A percentile compares a stretch with the other conserved stretches of the same genome.
Conservation (phyloP, 2,797 vertebrate species). For the Parotocinclus haroldoi region DNA sequence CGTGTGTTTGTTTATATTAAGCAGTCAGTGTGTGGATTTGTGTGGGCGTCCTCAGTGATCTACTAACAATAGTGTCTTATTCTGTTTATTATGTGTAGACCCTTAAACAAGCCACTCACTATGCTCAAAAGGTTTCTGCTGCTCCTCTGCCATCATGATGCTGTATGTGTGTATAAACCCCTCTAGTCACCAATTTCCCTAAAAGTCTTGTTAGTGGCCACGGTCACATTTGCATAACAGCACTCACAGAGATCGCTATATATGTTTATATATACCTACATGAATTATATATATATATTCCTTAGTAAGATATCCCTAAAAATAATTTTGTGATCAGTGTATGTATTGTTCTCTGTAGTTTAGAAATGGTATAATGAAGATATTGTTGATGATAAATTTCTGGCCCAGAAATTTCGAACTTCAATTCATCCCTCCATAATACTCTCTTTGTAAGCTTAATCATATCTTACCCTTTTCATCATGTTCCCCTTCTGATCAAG, state of each 20-base stretch:
- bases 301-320: no score
- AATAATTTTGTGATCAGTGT: no score
- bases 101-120: slow-evolving; percentile 38
- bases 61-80: slow-evolving; percentile 34
- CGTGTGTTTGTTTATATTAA: slow-evolving; percentile 31
- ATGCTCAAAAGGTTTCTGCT: slow-evolving; percentile 13
- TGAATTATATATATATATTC: neutral
- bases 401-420: no score
- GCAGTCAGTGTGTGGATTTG: slow-evolving; percentile 36
- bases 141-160: slow-evolving; percentile 12
- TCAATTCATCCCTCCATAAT: no score
- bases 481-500: no score
- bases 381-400: neutral
- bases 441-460: no score
- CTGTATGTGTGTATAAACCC: slow-evolving; percentile 31
- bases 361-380: neutral
- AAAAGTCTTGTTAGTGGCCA: slow-evolving; percentile 73
- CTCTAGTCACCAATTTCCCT: slow-evolving; percentile 71
- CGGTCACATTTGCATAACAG: slow-evolving; percentile 70
- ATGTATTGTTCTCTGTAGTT: no score
- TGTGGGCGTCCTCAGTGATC: slow-evolving; percentile 35
- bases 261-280: neutral
- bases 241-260: slow-evolving; percentile 45
- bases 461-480: no score
- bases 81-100: slow-evolving; percentile 22